phyloP scores from a whole-genome alignment of 2,113 vertebrate genomes.

The Capreolus pygargus region DNA sequence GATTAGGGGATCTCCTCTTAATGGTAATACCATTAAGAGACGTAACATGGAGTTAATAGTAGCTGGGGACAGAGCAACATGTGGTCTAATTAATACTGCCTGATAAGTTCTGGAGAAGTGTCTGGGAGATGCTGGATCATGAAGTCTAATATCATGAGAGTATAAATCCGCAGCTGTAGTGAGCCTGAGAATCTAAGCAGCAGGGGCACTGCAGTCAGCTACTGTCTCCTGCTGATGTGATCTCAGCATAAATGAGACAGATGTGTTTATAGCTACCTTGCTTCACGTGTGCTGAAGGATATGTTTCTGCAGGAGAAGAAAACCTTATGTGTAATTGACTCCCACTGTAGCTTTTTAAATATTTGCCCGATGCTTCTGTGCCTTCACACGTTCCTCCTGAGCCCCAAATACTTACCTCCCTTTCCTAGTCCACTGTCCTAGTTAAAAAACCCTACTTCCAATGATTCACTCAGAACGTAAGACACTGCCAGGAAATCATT shows the following conservation, averaged over 20 bases:
- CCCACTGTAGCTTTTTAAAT: not conserved
- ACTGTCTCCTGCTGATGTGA: not conserved
- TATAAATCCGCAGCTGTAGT: not conserved
- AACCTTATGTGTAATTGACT: not conserved
- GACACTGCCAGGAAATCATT: not conserved
- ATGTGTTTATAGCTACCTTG: not conserved
- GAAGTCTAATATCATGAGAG: not conserved
- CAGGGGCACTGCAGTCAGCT: not conserved
- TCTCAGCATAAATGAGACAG: not conserved
- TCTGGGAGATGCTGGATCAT: not conserved
- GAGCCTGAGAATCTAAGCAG: not conserved
- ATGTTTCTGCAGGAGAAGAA: not conserved
- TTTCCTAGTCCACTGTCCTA: not conserved
- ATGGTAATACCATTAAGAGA: not conserved
- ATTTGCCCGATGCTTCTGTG: not conserved
- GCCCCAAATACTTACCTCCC: not conserved
- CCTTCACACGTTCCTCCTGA: not conserved
- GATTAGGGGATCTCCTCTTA: not conserved
- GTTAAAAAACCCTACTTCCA: not conserved
- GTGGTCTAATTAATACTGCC: not conserved
- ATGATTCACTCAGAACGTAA: not conserved
- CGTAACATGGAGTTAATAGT: not conserved
- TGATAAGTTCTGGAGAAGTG: not conserved
- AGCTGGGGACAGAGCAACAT: not conserved
- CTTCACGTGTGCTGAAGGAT: not conserved